These are phyloP conservation scores for Emydoidea blandingii DNA, from an alignment of 2,797 vertebrate genomes.

Conservation along the genomic window DNA sequence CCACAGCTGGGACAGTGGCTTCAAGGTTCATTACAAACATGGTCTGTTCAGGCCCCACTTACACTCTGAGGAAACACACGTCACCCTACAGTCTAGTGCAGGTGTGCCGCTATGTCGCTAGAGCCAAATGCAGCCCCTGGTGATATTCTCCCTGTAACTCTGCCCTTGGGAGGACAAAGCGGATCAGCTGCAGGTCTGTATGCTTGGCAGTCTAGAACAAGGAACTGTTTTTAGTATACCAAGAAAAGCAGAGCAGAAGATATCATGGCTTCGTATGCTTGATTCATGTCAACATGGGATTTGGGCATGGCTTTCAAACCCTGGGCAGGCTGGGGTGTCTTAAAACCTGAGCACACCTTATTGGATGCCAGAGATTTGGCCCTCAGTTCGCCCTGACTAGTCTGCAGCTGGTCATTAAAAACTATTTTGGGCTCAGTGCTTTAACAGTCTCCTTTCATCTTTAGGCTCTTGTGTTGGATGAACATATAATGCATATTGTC, in stretches of 20 bases:
- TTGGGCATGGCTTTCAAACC: neutral
- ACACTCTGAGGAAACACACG: neutral
- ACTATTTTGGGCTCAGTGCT: accelerated
- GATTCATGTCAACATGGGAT: neutral
- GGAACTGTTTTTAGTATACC: neutral
- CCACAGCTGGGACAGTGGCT: neutral
- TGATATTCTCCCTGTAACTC: neutral
- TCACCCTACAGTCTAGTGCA: neutral
- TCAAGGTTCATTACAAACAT: neutral
- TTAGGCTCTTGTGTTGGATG: neutral
- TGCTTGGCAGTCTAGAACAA: neutral
- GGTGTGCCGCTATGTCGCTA: neutral
- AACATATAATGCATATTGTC: accelerated
- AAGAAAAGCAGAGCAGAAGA: neutral
- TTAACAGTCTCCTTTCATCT: neutral
- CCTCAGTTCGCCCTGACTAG: accelerated
- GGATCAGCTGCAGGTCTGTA: neutral
- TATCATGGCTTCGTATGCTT: neutral
- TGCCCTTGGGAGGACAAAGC: neutral
- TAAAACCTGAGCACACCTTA: neutral
- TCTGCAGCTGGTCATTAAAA: neutral
- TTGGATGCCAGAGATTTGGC: accelerated
- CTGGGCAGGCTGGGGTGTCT: neutral
- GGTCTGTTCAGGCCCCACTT: neutral
- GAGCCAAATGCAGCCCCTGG: neutral